These are phyloP conservation scores for Patella vulgata DNA, from an alignment of 1,140 invertebrate genomes.

Conservation along the genomic window DNA sequence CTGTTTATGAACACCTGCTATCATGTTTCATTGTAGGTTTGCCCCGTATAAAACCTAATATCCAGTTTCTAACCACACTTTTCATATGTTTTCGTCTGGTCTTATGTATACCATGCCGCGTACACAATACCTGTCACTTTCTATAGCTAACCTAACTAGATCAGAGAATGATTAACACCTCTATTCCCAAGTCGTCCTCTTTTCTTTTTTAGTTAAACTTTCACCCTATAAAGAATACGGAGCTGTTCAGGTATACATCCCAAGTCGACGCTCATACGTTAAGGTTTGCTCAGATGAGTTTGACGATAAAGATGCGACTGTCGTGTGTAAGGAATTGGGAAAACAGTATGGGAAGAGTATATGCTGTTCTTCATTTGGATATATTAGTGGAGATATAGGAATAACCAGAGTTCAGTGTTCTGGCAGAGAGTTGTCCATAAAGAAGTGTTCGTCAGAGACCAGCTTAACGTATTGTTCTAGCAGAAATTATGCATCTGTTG, in stretches of 20 bases:
- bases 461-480: conserved; percentile 16
- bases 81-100: no score
- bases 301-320: conserved; percentile 34
- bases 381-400: conserved; percentile 15
- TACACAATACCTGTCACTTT: no score
- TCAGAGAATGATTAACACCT: no score
- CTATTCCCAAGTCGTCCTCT: no score
- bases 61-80: no score
- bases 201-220: no score
- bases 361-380: conserved; percentile 36
- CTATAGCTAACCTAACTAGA: no score
- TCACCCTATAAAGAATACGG: conserved; percentile 39
- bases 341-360: conserved; percentile 24
- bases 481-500: conserved; percentile 36
- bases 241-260: conserved; percentile 33
- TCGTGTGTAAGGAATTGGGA: conserved; percentile 32
- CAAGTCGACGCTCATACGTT: conserved; percentile 24
- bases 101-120: no score
- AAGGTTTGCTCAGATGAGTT: conserved; percentile 48
- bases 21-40: no score
- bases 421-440: conserved; percentile 27
- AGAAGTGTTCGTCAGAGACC: conserved; percentile 16
- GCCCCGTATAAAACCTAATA: no score
- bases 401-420: conserved; percentile 25
- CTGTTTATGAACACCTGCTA: no score